These are phyloP conservation scores for Eulemur albifrons DNA, from an alignment of 2,797 vertebrate species.

Conservation along the genomic window DNA sequence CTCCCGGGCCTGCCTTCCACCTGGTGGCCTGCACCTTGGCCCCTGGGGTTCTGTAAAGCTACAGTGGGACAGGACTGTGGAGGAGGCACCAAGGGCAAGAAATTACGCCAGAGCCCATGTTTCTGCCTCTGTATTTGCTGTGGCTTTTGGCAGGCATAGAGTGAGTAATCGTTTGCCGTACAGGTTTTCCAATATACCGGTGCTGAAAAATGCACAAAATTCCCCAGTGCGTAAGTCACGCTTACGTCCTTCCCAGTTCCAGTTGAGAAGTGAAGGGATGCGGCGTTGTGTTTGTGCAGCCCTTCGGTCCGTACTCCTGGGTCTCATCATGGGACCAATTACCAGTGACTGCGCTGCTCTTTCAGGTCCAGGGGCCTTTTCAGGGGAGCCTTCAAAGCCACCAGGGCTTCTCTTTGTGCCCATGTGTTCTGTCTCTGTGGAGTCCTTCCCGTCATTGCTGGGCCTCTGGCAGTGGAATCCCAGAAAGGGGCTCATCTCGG, in stretches of 20 bases:
- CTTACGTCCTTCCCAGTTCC: not conserved
- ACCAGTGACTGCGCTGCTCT: not conserved
- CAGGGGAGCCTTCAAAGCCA: not conserved
- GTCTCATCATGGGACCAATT: fast-evolving
- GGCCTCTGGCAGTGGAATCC: not conserved
- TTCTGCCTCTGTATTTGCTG: not conserved
- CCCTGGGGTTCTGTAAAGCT: not conserved
- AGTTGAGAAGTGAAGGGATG: not conserved
- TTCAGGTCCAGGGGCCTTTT: not conserved
- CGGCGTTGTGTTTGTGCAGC: fast-evolving
- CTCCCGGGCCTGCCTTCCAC: not conserved
- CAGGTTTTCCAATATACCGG: not conserved
- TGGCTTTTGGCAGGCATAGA: not conserved
- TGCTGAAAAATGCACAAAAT: not conserved
- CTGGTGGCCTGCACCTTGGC: not conserved
- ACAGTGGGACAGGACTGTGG: not conserved
- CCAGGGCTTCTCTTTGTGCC: not conserved
- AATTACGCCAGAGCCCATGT: not conserved
- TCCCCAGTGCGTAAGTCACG: fast-evolving
- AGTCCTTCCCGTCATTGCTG: not conserved
- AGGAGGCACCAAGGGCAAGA: not conserved
- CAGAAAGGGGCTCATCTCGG: fast-evolving
- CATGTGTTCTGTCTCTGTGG: not conserved
- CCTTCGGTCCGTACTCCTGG: fast-evolving
- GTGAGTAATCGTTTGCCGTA: not conserved